These are phyloP conservation scores for Autographa gamma DNA, from an alignment of 2,888 invertebrate species.

Conservation along the genomic window DNA sequence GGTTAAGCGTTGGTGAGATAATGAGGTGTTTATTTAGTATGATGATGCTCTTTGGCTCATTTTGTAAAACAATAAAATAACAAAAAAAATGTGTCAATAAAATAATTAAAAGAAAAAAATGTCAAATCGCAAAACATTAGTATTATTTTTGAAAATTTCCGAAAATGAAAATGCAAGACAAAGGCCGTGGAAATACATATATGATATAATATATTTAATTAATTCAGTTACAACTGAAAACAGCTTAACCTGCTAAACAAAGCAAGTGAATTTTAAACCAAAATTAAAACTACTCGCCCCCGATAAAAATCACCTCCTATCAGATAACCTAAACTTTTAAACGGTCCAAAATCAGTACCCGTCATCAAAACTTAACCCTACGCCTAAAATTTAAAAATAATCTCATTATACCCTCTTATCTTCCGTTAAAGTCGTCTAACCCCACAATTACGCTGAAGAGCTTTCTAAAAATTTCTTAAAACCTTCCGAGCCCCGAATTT, in stretches of 20 bases:
- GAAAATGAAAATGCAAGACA: no score
- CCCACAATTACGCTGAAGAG: constrained; percentile 26
- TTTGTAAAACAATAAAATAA: no score
- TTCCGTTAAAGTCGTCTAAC: constrained; percentile 9
- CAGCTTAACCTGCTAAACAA: background rate
- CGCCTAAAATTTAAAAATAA: constrained; percentile 25
- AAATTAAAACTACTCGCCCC: background rate
- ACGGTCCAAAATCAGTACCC: background rate
- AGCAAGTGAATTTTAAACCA: background rate
- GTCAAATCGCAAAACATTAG: no score
- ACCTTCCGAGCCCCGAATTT: constrained; percentile 34
- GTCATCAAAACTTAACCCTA: constrained; percentile 6
- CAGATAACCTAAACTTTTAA: constrained; percentile 13
- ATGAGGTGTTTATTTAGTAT: background rate
- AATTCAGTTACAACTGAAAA: no score
- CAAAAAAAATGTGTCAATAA: no score
- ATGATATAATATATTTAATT: no score
- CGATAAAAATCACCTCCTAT: background rate
- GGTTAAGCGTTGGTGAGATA: constrained; percentile 25
- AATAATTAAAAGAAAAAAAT: no score
- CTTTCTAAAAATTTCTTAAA: constrained; percentile 32
- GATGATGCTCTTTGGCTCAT: background rate
- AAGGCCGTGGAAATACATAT: background rate
- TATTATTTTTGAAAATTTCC: no score
- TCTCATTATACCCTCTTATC: constrained; percentile 21